Evolutionary conservation across 1,140 invertebrate species (phyloP), one percentile per base, ranked within the genome.

Genomic region (Drosophila orena): DNA sequence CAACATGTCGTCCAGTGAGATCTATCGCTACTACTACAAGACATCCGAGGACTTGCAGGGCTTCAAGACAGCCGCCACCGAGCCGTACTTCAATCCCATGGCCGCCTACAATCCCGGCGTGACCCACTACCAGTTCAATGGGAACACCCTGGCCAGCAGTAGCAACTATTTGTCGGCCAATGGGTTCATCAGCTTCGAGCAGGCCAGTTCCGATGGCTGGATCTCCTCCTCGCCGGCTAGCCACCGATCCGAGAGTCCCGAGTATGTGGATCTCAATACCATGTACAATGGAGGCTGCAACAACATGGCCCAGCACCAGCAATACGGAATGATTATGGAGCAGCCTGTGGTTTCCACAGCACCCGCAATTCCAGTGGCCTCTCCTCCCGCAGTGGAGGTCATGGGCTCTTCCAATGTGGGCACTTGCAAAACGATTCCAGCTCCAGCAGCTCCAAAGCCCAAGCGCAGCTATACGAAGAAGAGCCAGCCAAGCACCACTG

Each of bases 221-320:
- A 93, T 94, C 70, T 94, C 94, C 3, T 94, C 94, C 0, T 94
- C 94, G 70, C 94, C 94, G 3, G 93, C 94, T 2, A 94, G 94
- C 70, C 80, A 94, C 59, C 91, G 94, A n/a, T 95, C 93, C 3
- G 83, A 94, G 40, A 94, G 93, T 77, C 94, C 94, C 14, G 92
- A 92, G 53, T 92, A 91, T 50, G 83, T 92, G 50, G 90, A 91
- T 74, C 77, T 92, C n/a, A 92, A 89, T 71, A 79, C 77, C 34
- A 91, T 92, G 37, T 92, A 91, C 60, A 80, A 75, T 40, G 83
- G 73, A 54, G 65, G 20, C 1, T 46, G 60, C 35, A 74, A 77
- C 58, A 59, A 61, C 27, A 47, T 76, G 72, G 47, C 22, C 8
- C 70, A 69, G 27, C 37, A 50, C 15, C 77, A 70, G 49, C 62